These are phyloP conservation scores for Sternotherus odoratus DNA, from an alignment of 2,797 vertebrate genomes.

Conservation along the genomic window DNA sequence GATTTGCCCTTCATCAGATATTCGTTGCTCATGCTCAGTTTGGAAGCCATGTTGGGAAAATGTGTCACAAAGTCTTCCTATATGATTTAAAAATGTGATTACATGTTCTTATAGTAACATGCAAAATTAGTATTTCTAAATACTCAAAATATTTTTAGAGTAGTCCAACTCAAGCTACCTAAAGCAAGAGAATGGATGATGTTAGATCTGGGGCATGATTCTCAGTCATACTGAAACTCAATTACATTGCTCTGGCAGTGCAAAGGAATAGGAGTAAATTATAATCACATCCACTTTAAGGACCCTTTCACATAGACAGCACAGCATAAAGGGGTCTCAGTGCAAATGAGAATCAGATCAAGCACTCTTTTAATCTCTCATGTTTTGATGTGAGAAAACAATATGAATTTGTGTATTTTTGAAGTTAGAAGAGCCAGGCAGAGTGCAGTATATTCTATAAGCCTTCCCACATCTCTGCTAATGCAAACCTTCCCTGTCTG, in stretches of 20 bases:
- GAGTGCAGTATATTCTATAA: neutral
- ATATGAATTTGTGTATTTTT: neutral
- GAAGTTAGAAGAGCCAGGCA: neutral
- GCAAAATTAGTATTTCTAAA: neutral
- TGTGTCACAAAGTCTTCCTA: neutral
- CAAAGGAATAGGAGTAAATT: neutral
- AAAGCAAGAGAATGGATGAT: neutral
- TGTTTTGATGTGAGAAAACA: neutral
- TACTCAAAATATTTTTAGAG: neutral
- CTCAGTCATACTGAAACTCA: neutral
- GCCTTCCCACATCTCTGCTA: neutral
- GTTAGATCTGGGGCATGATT: neutral
- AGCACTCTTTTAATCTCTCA: neutral
- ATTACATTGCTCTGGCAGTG: constrained; percentile 26
- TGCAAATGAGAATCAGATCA: constrained; percentile 9
- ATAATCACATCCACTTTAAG: neutral
- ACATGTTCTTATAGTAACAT: neutral
- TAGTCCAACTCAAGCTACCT: neutral
- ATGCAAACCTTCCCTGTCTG: neutral
- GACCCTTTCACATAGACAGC: constrained; percentile 11
- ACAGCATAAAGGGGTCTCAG: constrained; percentile 21
- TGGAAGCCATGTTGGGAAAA: constrained; percentile 6
- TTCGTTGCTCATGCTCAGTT: neutral
- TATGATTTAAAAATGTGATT: neutral
- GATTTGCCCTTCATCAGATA: constrained; percentile 26